Evolutionary conservation across 1,140 invertebrate species (phyloP).

Genomic region (Grapholita molesta): DNA sequence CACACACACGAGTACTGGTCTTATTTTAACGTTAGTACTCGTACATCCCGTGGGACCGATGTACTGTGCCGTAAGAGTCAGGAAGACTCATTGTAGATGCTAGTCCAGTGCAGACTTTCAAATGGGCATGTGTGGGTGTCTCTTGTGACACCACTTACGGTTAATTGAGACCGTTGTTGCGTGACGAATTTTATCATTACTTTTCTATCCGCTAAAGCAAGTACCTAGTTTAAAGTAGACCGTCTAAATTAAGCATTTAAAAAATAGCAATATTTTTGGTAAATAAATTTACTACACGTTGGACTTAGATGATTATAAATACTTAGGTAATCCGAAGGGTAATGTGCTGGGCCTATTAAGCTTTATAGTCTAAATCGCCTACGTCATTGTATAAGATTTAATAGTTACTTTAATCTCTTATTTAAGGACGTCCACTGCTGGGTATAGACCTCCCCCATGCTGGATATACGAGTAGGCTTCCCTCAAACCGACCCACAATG

Average conservation of each 20-base stretch:
- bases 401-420: too few relatives aligned
- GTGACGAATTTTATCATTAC: slow-evolving; percentile 15
- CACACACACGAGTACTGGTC: slow-evolving; percentile 55
- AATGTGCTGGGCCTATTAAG: too few relatives aligned
- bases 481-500: too few relatives aligned
- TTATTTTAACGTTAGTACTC: slow-evolving; percentile 71
- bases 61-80: slow-evolving; percentile 53
- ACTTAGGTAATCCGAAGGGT: too few relatives aligned
- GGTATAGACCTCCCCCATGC: too few relatives aligned
- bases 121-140: slow-evolving; percentile 41
- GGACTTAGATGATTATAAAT: too few relatives aligned
- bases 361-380: too few relatives aligned
- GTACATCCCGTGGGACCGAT: slow-evolving; percentile 68
- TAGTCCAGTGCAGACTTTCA: slow-evolving; percentile 53
- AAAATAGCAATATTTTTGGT: too few relatives aligned
- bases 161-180: slow-evolving; percentile 16
- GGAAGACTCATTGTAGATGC: slow-evolving; percentile 61
- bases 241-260: neutral
- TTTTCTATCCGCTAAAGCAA: neutral
- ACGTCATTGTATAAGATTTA: too few relatives aligned
- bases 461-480: too few relatives aligned
- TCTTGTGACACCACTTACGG: slow-evolving; percentile 8
- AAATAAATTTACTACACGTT: too few relatives aligned
- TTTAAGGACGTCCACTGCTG: too few relatives aligned
- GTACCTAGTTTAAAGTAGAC: neutral